Base-by-base conservation (phyloP, 2,888 invertebrate species). In the Stictocephala bisonia region DNA sequence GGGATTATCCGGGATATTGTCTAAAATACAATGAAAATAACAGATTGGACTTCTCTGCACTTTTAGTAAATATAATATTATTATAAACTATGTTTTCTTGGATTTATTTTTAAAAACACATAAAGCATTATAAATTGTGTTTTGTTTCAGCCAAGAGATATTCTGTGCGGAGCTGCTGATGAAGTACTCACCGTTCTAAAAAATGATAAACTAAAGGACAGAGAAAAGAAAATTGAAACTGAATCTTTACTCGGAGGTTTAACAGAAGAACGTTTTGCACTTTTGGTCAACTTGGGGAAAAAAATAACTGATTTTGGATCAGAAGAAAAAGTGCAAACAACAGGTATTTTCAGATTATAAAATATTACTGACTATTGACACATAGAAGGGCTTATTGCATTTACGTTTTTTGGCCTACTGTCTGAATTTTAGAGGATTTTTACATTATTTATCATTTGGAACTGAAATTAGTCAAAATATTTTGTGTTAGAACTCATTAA, bases 121-220 rank as follows among this genome's bases (percentile, higher is more conserved):
- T n/a, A n/a, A n/a, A n/a, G n/a, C n/a, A n/a, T n/a, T n/a, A n/a
- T n/a, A n/a, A n/a, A n/a, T 35, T 7, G 2, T 71, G 67, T 70
- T 72, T 69, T 74, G 81, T 77, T 80, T 13, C 92, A 98, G 86
- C 97, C 99, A 0, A 87, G 97, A 71, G 99, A 99, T 84, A 94
- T 99, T 77, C 85, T 99, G 27, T 98, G 98, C 83, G 99, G 99
- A 31, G 98, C 99, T 7, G 99, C 98, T n/a, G 99, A 99, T 86
- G 99, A 99, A 88, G 96, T 99, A 70, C 72, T 81, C 20, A 75
- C 78, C 24, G 87, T 87, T 0, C 85, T 99, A 26, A 99, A 99
- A 84, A 97, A 97, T 84, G 99, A 99, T 77, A 91, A 92, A 78
- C 84, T 97, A 70, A 96, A 97, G 83, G 99, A 99, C 81, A 92